Evolutionary conservation across 2,113 vertebrate genomes (phyloP).

Genomic region (Vanacampus margaritifer): DNA sequence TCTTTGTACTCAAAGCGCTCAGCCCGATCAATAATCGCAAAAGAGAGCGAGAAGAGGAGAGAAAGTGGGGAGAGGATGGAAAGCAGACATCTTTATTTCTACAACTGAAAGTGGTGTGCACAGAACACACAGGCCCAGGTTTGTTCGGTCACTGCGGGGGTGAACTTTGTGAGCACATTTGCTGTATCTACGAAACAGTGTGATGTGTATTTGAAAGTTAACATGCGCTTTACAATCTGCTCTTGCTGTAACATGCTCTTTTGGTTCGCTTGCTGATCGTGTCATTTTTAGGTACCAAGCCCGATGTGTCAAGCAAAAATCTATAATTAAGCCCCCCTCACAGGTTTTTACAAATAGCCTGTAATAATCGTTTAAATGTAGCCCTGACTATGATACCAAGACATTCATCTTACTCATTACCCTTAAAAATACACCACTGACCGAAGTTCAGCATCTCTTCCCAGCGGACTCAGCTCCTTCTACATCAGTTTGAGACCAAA

Average conservation of each 20-base stretch:
- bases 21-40: conserved; percentile 72
- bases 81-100: conserved; percentile 68
- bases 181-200: not conserved
- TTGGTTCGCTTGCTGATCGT: not conserved
- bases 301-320: not conserved
- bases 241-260: not conserved
- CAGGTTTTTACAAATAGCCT: not conserved
- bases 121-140: conserved; percentile 31
- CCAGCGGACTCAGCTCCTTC: no score
- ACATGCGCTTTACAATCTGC: not conserved
- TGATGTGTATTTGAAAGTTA: not conserved
- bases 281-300: not conserved
- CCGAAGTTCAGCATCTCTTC: no score
- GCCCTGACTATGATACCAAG: no score
- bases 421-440: no score
- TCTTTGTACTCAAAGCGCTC: conserved; percentile 73
- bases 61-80: conserved; percentile 45
- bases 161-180: conserved; percentile 24
- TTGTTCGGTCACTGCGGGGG: conserved; percentile 32
- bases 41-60: conserved; percentile 46
- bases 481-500: no score
- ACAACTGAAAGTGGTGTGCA: conserved; percentile 40
- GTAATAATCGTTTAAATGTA: not conserved
- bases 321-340: not conserved
- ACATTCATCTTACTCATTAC: no score